Conservation (phyloP, 2,888 invertebrate genomes). For the Aelia acuminata region DNA sequence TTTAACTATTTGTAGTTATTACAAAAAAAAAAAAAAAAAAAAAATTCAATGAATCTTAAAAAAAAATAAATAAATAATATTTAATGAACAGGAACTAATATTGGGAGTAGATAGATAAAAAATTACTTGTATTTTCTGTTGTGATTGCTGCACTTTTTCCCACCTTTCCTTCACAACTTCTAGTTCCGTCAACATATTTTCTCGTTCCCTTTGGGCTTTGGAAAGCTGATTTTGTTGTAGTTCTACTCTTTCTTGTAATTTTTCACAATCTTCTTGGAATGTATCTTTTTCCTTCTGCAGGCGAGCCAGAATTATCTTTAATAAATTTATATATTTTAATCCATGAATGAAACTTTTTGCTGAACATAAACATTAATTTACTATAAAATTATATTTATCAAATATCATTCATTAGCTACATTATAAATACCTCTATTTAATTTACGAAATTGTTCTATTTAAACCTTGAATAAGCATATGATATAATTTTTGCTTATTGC, state of each 20-base stretch:
- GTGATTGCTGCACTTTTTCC: constrained; percentile 87
- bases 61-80: neutral
- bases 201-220: constrained; percentile 87
- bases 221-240: constrained; percentile 85
- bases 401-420: neutral
- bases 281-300: constrained; percentile 91
- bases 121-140: constrained; percentile 86
- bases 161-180: constrained; percentile 89
- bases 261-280: constrained; percentile 85
- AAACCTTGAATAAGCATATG: too few species aligned
- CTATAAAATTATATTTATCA: neutral
- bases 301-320: constrained; percentile 80
- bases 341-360: neutral
- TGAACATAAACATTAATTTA: neutral
- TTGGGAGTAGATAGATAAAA: neutral
- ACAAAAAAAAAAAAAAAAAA: neutral
- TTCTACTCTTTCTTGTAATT: constrained; percentile 86
- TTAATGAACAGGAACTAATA: constrained; percentile 24
- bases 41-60: neutral
- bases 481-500: too few species aligned
- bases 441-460: neutral
- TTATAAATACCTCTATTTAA: neutral
- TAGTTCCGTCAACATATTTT: constrained; percentile 86
- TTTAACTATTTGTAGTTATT: too few species aligned
- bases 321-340: constrained; percentile 33